Evolutionary conservation across 1,140 invertebrate genomes (phyloP).

Genomic region (Zaprionus kolodkinae): DNA sequence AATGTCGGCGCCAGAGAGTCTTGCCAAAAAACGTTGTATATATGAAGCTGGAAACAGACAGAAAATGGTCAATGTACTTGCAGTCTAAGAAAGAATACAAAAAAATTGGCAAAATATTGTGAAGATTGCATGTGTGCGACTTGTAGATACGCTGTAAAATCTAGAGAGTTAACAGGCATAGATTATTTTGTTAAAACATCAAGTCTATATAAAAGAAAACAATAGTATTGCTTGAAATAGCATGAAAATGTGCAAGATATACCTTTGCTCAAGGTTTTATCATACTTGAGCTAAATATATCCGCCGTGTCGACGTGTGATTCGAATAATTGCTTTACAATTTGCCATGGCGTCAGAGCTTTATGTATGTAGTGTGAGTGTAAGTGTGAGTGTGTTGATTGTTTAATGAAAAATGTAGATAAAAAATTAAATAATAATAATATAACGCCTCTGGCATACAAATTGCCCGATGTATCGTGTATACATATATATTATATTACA

Average conservation of each 20-base stretch:
- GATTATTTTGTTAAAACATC: no score
- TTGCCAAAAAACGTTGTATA: slow-evolving; percentile 57
- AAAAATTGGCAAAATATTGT: not conserved
- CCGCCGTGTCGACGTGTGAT: slow-evolving; percentile 60
- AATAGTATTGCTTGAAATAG: no score
- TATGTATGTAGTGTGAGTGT: not conserved
- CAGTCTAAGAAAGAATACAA: slow-evolving; percentile 19
- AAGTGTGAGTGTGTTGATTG: slow-evolving; percentile 30
- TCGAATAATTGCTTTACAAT: slow-evolving; percentile 81
- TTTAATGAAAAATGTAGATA: slow-evolving; percentile 43
- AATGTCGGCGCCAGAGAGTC: slow-evolving; percentile 61
- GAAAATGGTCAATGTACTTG: slow-evolving; percentile 36
- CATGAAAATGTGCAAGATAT: no score
- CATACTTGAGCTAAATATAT: no score
- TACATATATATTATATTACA: slow-evolving; percentile 56
- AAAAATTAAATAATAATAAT: slow-evolving; percentile 58
- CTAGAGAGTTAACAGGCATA: no score
- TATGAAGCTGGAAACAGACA: slow-evolving; percentile 23
- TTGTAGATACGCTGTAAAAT: not conserved
- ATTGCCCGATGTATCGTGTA: slow-evolving; percentile 51
- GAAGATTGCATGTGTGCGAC: not conserved
- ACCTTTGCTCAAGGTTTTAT: no score
- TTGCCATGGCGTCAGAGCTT: slow-evolving; percentile 36
- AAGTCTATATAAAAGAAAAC: no score
- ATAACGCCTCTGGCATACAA: slow-evolving; percentile 69